Evolutionary conservation across 2,888 invertebrate species (phyloP).

Genomic region (Muscina levida): DNA sequence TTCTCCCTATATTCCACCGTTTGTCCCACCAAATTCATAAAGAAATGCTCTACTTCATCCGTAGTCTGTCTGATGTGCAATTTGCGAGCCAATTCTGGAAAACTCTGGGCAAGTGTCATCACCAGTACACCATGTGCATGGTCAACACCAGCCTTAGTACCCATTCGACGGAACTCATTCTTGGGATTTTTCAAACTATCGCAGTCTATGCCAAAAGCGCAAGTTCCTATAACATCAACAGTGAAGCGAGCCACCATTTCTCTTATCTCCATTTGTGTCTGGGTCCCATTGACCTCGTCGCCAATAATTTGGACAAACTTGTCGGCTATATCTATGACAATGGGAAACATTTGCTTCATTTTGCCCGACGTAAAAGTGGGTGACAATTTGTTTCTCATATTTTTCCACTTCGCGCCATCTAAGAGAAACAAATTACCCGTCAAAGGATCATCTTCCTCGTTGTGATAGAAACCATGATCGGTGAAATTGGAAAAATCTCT

Average conservation of each 20-base stretch:
- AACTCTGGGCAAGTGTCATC: conserved; percentile 60
- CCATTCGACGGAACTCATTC: conserved; percentile 76
- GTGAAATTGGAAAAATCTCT: conserved; percentile 76
- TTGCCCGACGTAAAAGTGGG: conserved; percentile 77
- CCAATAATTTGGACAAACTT: conserved; percentile 67
- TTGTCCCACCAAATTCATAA: conserved; percentile 73
- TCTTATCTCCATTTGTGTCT: conserved; percentile 77
- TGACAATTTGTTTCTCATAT: conserved; percentile 79
- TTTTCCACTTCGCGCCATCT: conserved; percentile 79
- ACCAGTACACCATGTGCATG: conserved; percentile 61
- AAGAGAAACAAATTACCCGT: conserved; percentile 75
- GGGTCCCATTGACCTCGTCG: conserved; percentile 42
- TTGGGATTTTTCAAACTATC: conserved; percentile 78
- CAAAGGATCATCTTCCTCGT: conserved; percentile 77
- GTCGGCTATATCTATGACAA: conserved; percentile 68
- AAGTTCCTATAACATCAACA: conserved; percentile 81
- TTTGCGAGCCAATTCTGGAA: conserved; percentile 69
- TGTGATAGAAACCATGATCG: conserved; percentile 75
- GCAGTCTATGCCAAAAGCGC: conserved; percentile 81
- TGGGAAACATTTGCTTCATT: conserved; percentile 77
- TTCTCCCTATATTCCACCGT: conserved; percentile 68
- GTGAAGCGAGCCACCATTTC: conserved; percentile 80
- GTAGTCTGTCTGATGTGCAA: conserved; percentile 69
- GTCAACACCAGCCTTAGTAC: conserved; percentile 68
- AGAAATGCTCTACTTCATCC: conserved; percentile 78